Evolutionary conservation across 2,113 vertebrate species (phyloP).

Genomic region (Lasiurus borealis): DNA sequence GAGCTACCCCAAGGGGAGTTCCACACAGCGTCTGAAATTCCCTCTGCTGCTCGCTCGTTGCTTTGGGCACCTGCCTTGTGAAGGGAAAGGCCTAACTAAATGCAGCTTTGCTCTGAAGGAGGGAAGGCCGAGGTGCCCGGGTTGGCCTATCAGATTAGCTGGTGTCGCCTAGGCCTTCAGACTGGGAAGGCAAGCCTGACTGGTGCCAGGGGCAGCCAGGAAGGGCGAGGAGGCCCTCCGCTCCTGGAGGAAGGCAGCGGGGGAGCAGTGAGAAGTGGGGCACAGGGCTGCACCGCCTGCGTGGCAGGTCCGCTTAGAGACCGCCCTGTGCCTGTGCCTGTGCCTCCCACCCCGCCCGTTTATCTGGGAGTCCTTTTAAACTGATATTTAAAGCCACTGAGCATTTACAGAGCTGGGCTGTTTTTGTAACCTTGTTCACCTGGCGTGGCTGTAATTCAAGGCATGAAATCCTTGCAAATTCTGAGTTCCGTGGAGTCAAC

Average conservation of each 20-base stretch:
- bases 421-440: background rate
- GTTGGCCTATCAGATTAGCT: background rate
- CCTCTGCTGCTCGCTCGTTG: conserved; percentile 9
- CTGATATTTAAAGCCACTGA: background rate
- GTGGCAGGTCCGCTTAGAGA: background rate
- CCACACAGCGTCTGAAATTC: conserved; percentile 37
- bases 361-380: conserved; percentile 7
- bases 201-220: background rate
- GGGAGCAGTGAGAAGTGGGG: background rate
- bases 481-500: background rate
- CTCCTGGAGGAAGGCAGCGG: background rate
- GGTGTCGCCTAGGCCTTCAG: background rate
- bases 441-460: background rate
- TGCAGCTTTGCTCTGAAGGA: conserved; percentile 26
- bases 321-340: background rate
- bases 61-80: conserved; percentile 60
- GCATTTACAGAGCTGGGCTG: background rate
- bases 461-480: background rate
- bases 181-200: background rate
- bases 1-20: background rate
- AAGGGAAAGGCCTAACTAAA: background rate
- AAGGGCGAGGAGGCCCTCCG: background rate
- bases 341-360: background rate
- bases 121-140: background rate
- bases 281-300: background rate